Percentiles rank a stretch among this genome's conserved stretches.
phyloP scores from a whole-genome alignment of 2,888 invertebrate species.

The Rhagonycha fulva region DNA sequence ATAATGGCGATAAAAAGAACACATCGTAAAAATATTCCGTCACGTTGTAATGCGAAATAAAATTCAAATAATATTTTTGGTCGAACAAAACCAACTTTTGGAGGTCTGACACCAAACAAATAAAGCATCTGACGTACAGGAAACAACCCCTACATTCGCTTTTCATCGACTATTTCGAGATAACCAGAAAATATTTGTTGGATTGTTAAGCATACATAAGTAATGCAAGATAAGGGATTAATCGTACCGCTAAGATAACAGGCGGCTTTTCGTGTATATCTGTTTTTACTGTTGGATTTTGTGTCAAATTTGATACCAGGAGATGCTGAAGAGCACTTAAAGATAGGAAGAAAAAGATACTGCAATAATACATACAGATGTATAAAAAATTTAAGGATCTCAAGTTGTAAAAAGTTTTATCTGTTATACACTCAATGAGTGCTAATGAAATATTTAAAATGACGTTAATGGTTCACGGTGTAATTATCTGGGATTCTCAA shows the following conservation, averaged over 20 bases:
- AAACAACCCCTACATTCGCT: neutral
- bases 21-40: neutral
- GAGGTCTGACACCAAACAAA: neutral
- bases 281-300: neutral
- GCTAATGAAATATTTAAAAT: neutral
- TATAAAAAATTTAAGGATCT: neutral
- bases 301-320: neutral
- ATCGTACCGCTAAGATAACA: neutral
- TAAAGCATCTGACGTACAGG: neutral
- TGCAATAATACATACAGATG: neutral
- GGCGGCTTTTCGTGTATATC: neutral
- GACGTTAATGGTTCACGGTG: neutral
- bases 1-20: neutral
- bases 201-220: neutral
- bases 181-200: constrained; percentile 1
- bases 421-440: neutral
- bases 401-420: neutral
- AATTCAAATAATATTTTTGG: neutral
- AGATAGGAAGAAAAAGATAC: neutral
- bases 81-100: neutral
- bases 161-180: neutral
- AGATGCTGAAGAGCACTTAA: neutral
- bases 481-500: neutral
- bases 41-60: neutral
- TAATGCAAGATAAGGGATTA: constrained; percentile 1